Percentiles rank a stretch among this genome's conserved stretches.
phyloP scores from a whole-genome alignment of 2,888 invertebrate species.

The Meta bourneti region DNA sequence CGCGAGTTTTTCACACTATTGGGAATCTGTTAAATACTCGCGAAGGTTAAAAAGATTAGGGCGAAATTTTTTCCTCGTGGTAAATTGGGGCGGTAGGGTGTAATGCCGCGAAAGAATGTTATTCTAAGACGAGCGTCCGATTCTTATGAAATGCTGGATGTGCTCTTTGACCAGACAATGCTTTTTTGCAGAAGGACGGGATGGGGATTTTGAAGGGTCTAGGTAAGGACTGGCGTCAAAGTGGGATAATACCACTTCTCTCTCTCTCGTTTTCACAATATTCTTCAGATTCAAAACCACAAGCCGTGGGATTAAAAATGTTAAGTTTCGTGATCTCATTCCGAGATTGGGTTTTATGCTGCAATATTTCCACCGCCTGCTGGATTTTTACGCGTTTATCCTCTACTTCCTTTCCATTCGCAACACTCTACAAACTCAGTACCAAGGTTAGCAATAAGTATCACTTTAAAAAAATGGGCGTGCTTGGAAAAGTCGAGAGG shows the following conservation, averaged over 20 bases:
- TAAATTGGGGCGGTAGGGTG: not conserved
- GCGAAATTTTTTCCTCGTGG: slow-evolving; percentile 26
- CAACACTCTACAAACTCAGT: not conserved
- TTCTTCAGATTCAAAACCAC: not conserved
- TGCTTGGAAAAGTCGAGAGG: too few species aligned
- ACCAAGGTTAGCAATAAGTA: slow-evolving; percentile 12
- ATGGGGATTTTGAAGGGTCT: not conserved
- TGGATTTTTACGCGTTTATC: not conserved
- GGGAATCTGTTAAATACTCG: not conserved
- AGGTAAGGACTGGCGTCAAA: not conserved
- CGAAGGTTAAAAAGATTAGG: slow-evolving; percentile 3
- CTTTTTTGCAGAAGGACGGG: not conserved
- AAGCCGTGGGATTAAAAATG: not conserved
- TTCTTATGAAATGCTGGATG: not conserved
- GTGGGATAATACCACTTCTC: not conserved
- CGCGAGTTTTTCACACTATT: not conserved
- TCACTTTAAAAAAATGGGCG: not conserved
- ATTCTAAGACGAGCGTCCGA: not conserved
- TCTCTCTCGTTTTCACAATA: not conserved
- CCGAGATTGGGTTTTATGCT: not conserved
- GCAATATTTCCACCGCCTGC: not conserved
- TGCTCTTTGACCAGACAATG: not conserved
- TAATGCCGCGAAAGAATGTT: not conserved
- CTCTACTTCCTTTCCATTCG: not conserved
- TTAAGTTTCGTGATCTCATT: not conserved